Evolutionary conservation across 2,797 vertebrate genomes (phyloP).

Genomic region (Sebastes hopkinsi): DNA sequence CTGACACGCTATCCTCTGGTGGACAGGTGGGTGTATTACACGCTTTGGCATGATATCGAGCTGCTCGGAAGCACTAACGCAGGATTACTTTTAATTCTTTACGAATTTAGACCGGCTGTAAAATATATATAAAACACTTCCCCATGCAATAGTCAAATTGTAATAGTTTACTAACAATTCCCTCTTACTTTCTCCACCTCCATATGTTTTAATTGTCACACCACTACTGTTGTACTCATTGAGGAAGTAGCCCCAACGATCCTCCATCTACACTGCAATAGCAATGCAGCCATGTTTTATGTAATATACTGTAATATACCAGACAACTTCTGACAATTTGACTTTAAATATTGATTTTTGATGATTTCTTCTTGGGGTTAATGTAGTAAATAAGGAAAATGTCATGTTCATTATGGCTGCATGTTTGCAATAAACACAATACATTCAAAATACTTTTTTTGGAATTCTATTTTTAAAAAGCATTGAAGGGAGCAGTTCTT

Average conservation of each 20-base stretch:
- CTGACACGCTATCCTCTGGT: too few species aligned
- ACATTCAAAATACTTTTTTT: not conserved
- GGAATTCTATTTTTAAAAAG: not conserved
- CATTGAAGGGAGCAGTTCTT: not conserved
- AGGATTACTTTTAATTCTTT: not conserved
- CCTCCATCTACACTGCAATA: not conserved
- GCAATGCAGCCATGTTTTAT: not conserved
- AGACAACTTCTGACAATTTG: not conserved
- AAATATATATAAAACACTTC: not conserved
- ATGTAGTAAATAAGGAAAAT: not conserved
- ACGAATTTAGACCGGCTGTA: not conserved
- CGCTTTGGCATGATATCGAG: too few species aligned
- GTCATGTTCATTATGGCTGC: not conserved
- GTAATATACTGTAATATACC: not conserved
- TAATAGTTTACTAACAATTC: not conserved
- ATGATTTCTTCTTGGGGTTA: not conserved
- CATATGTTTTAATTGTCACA: constrained; percentile 1
- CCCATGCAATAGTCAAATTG: not conserved
- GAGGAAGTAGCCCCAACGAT: not conserved
- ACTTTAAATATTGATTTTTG: constrained; percentile 8
- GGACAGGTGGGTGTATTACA: too few species aligned
- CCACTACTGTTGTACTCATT: not conserved
- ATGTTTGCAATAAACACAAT: not conserved
- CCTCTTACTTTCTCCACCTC: not conserved
- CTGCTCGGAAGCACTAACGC: not conserved